Percentiles rank a stretch among this genome's conserved stretches.
Conservation (phyloP, 1,140 invertebrate genomes). For the Papilio polytes region DNA sequence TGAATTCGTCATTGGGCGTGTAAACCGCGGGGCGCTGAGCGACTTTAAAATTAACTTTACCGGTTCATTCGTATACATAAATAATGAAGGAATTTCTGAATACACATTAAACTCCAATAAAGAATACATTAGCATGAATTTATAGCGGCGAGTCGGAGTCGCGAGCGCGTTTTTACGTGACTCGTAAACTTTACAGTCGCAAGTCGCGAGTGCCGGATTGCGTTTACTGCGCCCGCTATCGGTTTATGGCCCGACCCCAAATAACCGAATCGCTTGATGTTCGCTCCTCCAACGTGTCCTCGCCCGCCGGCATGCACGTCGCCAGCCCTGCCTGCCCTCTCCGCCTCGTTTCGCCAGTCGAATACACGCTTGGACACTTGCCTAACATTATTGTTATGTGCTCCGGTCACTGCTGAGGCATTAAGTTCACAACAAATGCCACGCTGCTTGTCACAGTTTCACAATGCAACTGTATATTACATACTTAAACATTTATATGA, state of each 20-base stretch:
- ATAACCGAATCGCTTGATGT: slow-evolving; percentile 78
- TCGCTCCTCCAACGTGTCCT: slow-evolving; percentile 60
- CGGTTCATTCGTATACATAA: slow-evolving; percentile 82
- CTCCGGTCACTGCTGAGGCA: slow-evolving; percentile 12
- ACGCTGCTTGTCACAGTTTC: slow-evolving; percentile 15
- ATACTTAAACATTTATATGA: background rate
- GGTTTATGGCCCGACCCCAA: slow-evolving; percentile 81
- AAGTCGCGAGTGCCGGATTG: slow-evolving; percentile 82
- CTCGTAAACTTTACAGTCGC: slow-evolving; percentile 83
- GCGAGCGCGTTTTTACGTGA: slow-evolving; percentile 83
- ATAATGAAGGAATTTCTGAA: slow-evolving; percentile 83
- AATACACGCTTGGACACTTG: slow-evolving; percentile 35
- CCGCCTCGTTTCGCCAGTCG: slow-evolving; percentile 33
- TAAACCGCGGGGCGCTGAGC: slow-evolving; percentile 70
- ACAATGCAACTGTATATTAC: background rate
- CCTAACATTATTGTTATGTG: slow-evolving; percentile 25
- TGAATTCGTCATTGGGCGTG: slow-evolving; percentile 56
- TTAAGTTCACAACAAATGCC: slow-evolving; percentile 21
- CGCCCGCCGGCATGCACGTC: slow-evolving; percentile 41
- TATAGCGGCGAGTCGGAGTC: slow-evolving; percentile 80
- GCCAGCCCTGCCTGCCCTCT: slow-evolving; percentile 42
- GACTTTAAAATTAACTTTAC: slow-evolving; percentile 83
- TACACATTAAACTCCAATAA: slow-evolving; percentile 84
- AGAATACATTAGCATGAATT: slow-evolving; percentile 84
- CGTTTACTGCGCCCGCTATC: slow-evolving; percentile 80